Percentiles rank a stretch among this genome's conserved stretches.
Conservation (phyloP, 2,113 vertebrate species). For the Pollachius pollachius region DNA sequence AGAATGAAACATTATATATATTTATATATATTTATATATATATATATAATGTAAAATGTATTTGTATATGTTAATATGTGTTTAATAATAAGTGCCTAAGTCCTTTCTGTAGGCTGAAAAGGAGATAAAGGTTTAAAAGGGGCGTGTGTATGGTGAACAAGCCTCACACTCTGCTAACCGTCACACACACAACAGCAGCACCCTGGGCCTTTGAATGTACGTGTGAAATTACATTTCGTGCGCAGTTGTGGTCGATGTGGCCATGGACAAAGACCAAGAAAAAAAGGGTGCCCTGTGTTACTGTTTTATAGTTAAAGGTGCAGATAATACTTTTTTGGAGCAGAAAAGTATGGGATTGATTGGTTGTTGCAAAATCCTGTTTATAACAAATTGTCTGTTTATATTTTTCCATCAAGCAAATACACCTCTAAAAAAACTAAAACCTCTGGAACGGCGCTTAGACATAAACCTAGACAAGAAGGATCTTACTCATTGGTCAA, state of each 20-base stretch:
- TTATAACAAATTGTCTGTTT: conserved; percentile 6
- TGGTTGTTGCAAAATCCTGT: conserved; percentile 36
- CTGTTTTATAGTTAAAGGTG: conserved; percentile 7
- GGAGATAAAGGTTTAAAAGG: conserved; percentile 30
- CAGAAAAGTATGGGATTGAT: conserved; percentile 22
- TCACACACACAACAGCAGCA: conserved; percentile 77
- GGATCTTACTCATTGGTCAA: too few species aligned
- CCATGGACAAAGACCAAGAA: conserved; percentile 12
- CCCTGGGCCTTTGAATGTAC: conserved; percentile 86
- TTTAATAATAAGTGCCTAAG: conserved; percentile 96
- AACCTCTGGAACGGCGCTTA: too few species aligned
- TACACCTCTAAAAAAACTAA: too few species aligned
- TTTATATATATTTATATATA: too few species aligned
- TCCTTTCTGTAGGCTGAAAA: conserved; percentile 68
- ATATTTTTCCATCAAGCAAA: too few species aligned
- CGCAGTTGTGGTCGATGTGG: conserved; percentile 67
- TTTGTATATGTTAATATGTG: conserved; percentile 87
- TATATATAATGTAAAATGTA: conserved; percentile 74
- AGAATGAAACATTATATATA: conserved; percentile 24
- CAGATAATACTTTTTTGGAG: conserved; percentile 65
- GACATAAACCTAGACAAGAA: too few species aligned
- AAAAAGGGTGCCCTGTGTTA: background rate
- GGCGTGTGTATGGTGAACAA: conserved; percentile 78
- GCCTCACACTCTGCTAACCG: conserved; percentile 73
- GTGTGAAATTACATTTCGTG: conserved; percentile 76